phyloP scores from a whole-genome alignment of 2,888 invertebrate species.

The Chouioia cunea region DNA sequence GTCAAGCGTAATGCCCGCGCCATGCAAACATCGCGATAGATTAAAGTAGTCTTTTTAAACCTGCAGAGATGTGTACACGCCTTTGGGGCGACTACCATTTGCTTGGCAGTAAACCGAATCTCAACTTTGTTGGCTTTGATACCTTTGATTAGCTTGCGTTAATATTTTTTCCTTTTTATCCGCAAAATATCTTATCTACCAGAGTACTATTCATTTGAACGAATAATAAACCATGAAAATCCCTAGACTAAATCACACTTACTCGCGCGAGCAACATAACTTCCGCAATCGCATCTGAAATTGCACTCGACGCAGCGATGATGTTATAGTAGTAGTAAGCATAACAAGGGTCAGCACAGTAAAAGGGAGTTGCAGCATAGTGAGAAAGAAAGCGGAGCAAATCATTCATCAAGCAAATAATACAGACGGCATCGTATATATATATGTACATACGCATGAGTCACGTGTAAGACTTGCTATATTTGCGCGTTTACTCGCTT shows the following conservation, averaged over 20 bases:
- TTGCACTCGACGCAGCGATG: conserved; percentile 26
- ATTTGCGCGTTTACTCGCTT: conserved; percentile 37
- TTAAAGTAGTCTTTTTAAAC: conserved; percentile 60
- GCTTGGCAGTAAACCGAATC: conserved; percentile 50
- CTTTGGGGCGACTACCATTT: conserved; percentile 31
- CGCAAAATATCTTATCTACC: too few species aligned
- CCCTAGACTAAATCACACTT: not conserved
- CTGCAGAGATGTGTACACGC: conserved; percentile 51
- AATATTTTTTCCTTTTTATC: not conserved
- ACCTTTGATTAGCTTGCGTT: conserved; percentile 43
- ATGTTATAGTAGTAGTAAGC: not conserved
- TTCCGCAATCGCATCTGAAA: conserved; percentile 26
- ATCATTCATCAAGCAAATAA: conserved; percentile 65
- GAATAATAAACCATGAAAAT: not conserved
- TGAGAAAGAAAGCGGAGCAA: conserved; percentile 52
- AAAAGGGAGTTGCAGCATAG: conserved; percentile 3
- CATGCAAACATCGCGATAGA: conserved; percentile 68
- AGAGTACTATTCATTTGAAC: too few species aligned
- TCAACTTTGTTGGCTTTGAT: conserved; percentile 46
- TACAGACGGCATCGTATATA: conserved; percentile 43
- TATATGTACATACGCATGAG: conserved; percentile 50
- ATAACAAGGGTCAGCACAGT: not conserved
- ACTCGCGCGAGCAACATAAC: conserved; percentile 20
- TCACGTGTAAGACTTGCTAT: conserved; percentile 54
- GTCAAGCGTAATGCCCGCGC: conserved; percentile 52